Conservation (phyloP, 2,888 invertebrate genomes). For the Caenorhabditis sp. region DNA sequence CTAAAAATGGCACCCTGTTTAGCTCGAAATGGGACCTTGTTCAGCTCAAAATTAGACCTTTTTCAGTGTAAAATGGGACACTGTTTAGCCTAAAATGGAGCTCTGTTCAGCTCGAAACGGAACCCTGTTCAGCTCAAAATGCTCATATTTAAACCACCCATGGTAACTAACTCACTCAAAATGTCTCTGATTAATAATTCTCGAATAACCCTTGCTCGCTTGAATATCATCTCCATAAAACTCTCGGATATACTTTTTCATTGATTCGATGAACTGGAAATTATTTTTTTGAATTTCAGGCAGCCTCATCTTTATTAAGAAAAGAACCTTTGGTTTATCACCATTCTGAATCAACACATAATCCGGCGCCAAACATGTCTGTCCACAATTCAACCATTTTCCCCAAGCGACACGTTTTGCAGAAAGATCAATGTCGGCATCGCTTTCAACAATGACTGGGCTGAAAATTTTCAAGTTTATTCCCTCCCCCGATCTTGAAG, state of each 20-base stretch:
- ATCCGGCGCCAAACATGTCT: slow-evolving; percentile 69
- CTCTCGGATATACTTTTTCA: slow-evolving; percentile 40
- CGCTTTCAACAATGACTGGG: slow-evolving; percentile 86
- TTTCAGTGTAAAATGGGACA: too few species aligned
- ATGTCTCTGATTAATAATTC: slow-evolving; percentile 86
- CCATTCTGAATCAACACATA: slow-evolving; percentile 58
- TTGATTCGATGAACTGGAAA: slow-evolving; percentile 49
- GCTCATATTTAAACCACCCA: too few species aligned
- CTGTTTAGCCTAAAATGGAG: too few species aligned
- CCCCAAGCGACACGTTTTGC: slow-evolving; percentile 90
- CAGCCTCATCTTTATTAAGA: background rate
- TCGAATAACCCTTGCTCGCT: slow-evolving; percentile 83
- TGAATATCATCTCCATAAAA: slow-evolving; percentile 48
- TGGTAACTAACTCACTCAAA: slow-evolving; percentile 80
- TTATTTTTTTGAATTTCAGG: background rate
- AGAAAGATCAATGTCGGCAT: slow-evolving; percentile 81
- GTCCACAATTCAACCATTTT: slow-evolving; percentile 81
- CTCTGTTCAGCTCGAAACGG: too few species aligned
- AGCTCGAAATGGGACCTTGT: too few species aligned
- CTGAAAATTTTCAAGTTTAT: slow-evolving; percentile 75
- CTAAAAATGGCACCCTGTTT: too few species aligned
- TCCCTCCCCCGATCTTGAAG: too few species aligned
- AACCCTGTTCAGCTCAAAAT: too few species aligned
- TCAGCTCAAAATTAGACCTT: too few species aligned
- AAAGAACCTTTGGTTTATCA: slow-evolving; percentile 48